Evolutionary conservation across 1,140 invertebrate species (phyloP).

Genomic region (Leptinotarsa undecemlineata): DNA sequence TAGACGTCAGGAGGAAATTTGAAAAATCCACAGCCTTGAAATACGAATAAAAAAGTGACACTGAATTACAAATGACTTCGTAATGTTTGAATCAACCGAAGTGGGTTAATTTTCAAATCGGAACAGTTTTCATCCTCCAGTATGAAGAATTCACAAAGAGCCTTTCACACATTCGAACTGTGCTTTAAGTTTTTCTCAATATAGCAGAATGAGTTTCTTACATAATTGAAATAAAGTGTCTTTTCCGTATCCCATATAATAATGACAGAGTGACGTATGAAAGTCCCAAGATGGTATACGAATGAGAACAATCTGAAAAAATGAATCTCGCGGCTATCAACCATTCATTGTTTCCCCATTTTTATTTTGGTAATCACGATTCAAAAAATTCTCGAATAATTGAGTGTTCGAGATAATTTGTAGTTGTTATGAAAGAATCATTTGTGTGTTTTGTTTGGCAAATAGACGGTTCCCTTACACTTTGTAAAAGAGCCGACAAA

Average conservation of each 20-base stretch:
- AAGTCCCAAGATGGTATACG: not conserved
- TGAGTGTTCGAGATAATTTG: not conserved
- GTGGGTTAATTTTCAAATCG: too few species aligned
- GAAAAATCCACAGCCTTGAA: too few species aligned
- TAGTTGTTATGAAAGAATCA: not conserved
- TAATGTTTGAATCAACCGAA: too few species aligned
- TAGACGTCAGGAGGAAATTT: too few species aligned
- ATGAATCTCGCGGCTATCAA: not conserved
- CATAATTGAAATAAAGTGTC: not conserved
- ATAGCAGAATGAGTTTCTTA: not conserved
- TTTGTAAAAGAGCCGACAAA: not conserved
- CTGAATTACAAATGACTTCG: too few species aligned
- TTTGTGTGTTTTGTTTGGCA: not conserved
- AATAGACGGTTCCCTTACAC: not conserved
- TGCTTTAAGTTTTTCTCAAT: too few species aligned
- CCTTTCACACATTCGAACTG: not conserved
- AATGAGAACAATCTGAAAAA: not conserved
- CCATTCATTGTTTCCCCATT: not conserved
- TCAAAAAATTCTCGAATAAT: not conserved
- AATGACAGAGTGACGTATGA: not conserved
- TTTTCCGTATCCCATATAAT: not conserved
- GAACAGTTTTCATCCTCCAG: not conserved
- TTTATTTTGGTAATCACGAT: not conserved
- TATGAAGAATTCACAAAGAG: not conserved
- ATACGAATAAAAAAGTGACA: too few species aligned